Conservation (phyloP, 2,888 invertebrate species). For the Pseudoips prasinana region DNA sequence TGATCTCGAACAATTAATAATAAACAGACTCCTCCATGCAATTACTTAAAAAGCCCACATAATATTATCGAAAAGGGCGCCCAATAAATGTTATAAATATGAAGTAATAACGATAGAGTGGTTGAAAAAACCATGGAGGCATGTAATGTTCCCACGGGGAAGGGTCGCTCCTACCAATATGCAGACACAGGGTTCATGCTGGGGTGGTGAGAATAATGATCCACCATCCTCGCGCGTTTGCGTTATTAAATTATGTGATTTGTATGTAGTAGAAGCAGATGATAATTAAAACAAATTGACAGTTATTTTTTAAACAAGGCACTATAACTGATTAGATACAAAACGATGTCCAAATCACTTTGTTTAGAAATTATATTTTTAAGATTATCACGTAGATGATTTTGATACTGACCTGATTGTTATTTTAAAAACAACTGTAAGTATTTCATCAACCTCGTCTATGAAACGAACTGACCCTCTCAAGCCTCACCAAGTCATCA, state of each 20-base stretch:
- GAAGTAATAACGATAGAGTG: conserved; percentile 38
- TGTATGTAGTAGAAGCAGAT: conserved; percentile 11
- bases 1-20: too few relatives aligned
- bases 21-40: too few relatives aligned
- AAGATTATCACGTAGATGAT: too few relatives aligned
- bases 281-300: background rate
- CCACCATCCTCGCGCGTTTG: conserved; percentile 13
- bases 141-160: conserved; percentile 43
- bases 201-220: conserved; percentile 30
- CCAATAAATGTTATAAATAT: conserved; percentile 35
- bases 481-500: too few relatives aligned
- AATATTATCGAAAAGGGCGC: conserved; percentile 28
- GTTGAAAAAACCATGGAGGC: conserved; percentile 23
- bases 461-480: too few relatives aligned
- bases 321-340: too few relatives aligned
- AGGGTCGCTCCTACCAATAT: conserved; percentile 21
- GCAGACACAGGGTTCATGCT: conserved; percentile 12
- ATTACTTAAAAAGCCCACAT: conserved; percentile 26
- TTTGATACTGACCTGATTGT: too few relatives aligned
- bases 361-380: too few relatives aligned
- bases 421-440: too few relatives aligned
- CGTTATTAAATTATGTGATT: conserved; percentile 17
- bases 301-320: conserved; percentile 7
- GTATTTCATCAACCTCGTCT: too few relatives aligned
- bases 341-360: too few relatives aligned